A percentile compares a stretch with the other conserved stretches of the same genome.
Conservation (phyloP, 2,797 vertebrate species). For the Sebastes ruberrimus region DNA sequence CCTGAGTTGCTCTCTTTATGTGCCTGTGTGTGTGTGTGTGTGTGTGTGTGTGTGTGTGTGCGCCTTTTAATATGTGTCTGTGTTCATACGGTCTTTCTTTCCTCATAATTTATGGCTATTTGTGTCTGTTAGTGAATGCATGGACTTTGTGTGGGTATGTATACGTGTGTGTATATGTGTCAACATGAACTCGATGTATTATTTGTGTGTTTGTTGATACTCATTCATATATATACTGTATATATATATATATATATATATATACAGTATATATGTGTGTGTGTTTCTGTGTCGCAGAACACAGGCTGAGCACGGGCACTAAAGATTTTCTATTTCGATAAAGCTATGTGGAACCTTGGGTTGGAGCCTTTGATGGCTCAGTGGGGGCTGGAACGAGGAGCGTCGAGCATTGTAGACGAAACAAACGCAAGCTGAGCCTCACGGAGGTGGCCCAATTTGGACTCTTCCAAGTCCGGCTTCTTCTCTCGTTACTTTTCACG, state of each 20-base stretch:
- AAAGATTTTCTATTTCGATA: constrained; percentile 54
- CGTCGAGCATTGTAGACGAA: constrained; percentile 24
- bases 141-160: not conserved
- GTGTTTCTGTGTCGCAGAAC: constrained; percentile 24
- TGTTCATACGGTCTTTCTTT: constrained; percentile 5
- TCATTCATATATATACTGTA: not conserved
- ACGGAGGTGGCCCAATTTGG: constrained; percentile 47
- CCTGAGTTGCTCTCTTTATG: constrained; percentile 63
- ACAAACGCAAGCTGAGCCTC: constrained; percentile 40
- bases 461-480: constrained; percentile 27
- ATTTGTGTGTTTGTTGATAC: constrained; percentile 1
- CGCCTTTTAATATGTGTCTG: not conserved
- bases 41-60: constrained; percentile 1
- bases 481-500: constrained; percentile 10
- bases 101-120: not conserved
- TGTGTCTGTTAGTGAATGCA: not conserved
- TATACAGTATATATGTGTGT: not conserved
- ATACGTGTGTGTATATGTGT: not conserved
- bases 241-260: not conserved
- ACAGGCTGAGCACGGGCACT: constrained; percentile 50
- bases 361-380: constrained; percentile 59
- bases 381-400: constrained; percentile 22
- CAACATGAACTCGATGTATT: not conserved
- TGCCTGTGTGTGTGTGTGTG: not conserved
- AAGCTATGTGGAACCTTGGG: constrained; percentile 61